Evolutionary conservation across 1,140 invertebrate genomes (phyloP).

Genomic region (Drosophila bocqueti): DNA sequence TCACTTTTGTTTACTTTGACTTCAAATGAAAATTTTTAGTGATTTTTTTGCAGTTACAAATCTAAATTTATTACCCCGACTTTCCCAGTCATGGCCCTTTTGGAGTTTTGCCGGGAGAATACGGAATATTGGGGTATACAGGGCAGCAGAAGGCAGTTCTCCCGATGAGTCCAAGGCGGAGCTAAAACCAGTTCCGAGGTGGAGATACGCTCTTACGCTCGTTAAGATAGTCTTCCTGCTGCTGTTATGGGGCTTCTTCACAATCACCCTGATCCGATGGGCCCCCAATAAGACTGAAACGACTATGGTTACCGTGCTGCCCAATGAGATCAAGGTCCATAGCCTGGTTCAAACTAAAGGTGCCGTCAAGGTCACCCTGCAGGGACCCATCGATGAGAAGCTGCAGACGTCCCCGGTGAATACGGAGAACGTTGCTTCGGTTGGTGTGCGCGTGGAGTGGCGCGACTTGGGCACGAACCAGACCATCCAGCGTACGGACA

Average conservation of each 20-base stretch:
- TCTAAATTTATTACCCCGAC: background rate
- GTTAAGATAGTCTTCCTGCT: background rate
- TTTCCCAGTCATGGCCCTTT: background rate
- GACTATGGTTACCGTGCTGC: background rate
- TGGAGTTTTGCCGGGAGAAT: slow-evolving; percentile 1
- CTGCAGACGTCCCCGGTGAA: background rate
- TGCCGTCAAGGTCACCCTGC: background rate
- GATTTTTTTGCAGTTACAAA: background rate
- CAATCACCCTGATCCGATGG: background rate
- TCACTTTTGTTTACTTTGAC: background rate
- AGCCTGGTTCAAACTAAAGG: no score
- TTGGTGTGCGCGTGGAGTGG: slow-evolving; percentile 1
- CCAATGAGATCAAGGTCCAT: background rate
- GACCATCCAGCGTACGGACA: background rate
- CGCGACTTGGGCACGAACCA: background rate
- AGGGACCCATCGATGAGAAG: background rate
- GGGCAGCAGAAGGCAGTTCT: background rate
- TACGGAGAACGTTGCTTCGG: background rate
- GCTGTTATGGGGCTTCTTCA: background rate
- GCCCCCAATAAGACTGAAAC: background rate
- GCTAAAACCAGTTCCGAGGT: background rate
- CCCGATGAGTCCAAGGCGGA: background rate
- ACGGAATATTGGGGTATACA: no score
- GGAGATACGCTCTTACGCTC: background rate
- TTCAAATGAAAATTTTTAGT: background rate